Conservation (phyloP, 2,797 vertebrate genomes). For the Halcyon leucocephala region DNA sequence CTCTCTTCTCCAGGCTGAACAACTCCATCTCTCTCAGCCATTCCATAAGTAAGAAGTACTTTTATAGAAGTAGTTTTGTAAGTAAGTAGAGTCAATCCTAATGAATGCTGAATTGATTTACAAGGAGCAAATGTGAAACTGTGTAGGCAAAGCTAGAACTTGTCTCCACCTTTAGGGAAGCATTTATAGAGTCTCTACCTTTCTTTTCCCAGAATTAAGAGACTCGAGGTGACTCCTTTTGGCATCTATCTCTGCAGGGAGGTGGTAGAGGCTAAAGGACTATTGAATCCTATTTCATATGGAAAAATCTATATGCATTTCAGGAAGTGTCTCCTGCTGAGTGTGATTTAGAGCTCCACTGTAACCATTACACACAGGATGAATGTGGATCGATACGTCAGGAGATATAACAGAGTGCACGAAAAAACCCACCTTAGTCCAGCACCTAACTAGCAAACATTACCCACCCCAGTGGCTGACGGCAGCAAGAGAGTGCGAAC, state of each 20-base stretch:
- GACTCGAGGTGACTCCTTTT: background rate
- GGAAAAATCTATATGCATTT: background rate
- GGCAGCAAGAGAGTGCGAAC: background rate
- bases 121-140: background rate
- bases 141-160: background rate
- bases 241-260: background rate
- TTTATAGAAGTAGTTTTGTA: background rate
- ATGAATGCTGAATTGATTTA: background rate
- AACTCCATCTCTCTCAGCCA: background rate
- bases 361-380: background rate
- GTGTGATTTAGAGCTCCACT: background rate
- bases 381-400: background rate
- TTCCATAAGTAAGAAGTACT: background rate
- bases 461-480: background rate
- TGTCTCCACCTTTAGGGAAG: background rate
- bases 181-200: background rate
- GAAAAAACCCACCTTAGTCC: rapidly evolving
- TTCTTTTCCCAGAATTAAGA: background rate
- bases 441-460: background rate
- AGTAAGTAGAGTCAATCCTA: background rate
- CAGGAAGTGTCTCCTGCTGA: background rate
- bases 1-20: background rate
- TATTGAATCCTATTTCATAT: background rate
- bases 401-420: background rate
- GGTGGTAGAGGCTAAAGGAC: background rate